phyloP scores from a whole-genome alignment of 1,140 invertebrate genomes.

The Leptinotarsa lineolata region DNA sequence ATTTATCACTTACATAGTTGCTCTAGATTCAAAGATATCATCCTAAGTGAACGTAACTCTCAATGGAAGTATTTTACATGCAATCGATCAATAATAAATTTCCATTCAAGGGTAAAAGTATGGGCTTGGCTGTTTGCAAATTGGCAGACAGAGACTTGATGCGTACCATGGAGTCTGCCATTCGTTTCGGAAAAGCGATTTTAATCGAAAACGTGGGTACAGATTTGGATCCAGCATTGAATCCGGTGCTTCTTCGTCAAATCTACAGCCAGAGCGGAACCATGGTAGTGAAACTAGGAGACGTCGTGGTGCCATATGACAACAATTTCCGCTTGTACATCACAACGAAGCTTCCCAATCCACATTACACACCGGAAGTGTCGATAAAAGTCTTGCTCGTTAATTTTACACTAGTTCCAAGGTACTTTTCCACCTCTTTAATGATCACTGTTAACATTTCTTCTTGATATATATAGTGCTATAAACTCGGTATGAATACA shows the following conservation, averaged over 20 bases:
- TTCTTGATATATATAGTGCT: no score
- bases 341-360: conserved; percentile 73
- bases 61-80: no score
- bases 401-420: conserved; percentile 68
- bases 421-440: conserved; percentile 32
- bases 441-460: neutral
- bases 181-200: conserved; percentile 71
- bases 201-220: conserved; percentile 67
- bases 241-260: conserved; percentile 65
- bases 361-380: conserved; percentile 73
- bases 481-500: no score
- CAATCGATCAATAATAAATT: no score
- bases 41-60: no score
- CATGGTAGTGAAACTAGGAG: conserved; percentile 59
- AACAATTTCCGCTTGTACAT: conserved; percentile 69
- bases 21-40: no score
- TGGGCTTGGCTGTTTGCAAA: conserved; percentile 64
- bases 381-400: conserved; percentile 70
- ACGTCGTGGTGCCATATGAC: conserved; percentile 68
- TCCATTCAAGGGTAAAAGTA: conserved; percentile 60
- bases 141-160: conserved; percentile 71
- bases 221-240: conserved; percentile 69
- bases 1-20: no score
- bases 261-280: conserved; percentile 59
- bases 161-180: conserved; percentile 71